Conservation (phyloP, 2,888 invertebrate species). For the Eupithecia pulchellata region DNA sequence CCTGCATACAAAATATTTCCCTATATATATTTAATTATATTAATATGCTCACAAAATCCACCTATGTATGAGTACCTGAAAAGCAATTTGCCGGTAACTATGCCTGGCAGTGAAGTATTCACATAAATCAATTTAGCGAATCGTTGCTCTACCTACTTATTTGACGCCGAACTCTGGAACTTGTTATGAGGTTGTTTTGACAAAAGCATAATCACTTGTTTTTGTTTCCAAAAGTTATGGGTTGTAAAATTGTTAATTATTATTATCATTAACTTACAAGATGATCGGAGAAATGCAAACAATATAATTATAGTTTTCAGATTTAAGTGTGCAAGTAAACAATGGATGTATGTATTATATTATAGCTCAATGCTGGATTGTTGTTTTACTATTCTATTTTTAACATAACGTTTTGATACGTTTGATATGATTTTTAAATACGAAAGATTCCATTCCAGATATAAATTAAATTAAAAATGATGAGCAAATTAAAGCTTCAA, state of each 20-base stretch:
- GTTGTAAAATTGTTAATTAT: constrained; percentile 31
- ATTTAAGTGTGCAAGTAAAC: not conserved
- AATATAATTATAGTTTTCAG: not conserved
- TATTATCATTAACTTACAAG: constrained; percentile 25
- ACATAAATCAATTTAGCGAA: constrained; percentile 29
- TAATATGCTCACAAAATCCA: not conserved
- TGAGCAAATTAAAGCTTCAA: constrained; percentile 23
- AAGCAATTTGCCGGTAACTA: constrained; percentile 23
- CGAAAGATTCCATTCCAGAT: not conserved
- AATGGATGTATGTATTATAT: not conserved
- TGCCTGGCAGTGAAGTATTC: constrained; percentile 21
- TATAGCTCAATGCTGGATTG: not conserved
- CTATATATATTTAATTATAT: not conserved
- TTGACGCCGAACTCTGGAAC: constrained; percentile 19
- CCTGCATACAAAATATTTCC: not conserved
- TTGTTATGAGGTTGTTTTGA: constrained; percentile 21
- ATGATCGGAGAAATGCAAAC: constrained; percentile 2
- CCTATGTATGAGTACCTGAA: constrained; percentile 19
- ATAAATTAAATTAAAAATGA: constrained; percentile 20
- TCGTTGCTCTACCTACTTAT: constrained; percentile 13
- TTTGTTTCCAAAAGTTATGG: constrained; percentile 31
- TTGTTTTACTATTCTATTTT: not conserved
- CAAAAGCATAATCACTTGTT: constrained; percentile 21
- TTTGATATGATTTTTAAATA: not conserved
- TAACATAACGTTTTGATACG: not conserved